phyloP scores from a whole-genome alignment of 1,140 invertebrate genomes.

The Eurosta solidaginis region DNA sequence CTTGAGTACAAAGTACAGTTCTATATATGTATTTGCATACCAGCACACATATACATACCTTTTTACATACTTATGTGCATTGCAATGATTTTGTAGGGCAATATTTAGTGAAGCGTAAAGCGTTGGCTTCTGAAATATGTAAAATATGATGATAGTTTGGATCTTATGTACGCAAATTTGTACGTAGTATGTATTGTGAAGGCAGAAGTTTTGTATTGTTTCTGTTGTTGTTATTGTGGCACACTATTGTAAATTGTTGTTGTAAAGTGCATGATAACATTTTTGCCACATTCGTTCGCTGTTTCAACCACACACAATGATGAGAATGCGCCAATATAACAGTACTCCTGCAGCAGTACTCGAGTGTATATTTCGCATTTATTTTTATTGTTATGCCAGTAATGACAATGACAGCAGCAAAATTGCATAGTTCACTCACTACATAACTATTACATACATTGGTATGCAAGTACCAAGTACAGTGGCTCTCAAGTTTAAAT shows the following conservation, averaged over 20 bases:
- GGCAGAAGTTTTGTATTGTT: background rate
- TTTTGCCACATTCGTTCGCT: slow-evolving; percentile 13
- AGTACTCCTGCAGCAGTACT: background rate
- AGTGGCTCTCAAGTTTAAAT: no score
- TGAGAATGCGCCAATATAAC: slow-evolving; percentile 23
- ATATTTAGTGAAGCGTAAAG: slow-evolving; percentile 1
- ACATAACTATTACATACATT: no score
- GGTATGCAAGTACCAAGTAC: no score
- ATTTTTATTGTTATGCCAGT: background rate
- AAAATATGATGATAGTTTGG: no score
- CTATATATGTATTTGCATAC: background rate
- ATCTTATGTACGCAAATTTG: no score
- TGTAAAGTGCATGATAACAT: background rate
- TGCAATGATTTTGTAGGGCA: slow-evolving; percentile 19
- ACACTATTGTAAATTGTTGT: background rate
- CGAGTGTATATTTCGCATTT: background rate
- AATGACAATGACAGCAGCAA: background rate
- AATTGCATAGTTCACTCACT: background rate
- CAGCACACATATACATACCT: no score
- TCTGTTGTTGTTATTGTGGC: background rate
- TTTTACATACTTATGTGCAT: no score
- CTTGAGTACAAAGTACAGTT: background rate
- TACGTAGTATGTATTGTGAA: no score
- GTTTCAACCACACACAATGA: background rate
- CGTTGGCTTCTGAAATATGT: no score